Percentiles rank a stretch among this genome's conserved stretches.
phyloP scores from a whole-genome alignment of 2,888 invertebrate genomes.

The Reticulitermes lucifugus region DNA sequence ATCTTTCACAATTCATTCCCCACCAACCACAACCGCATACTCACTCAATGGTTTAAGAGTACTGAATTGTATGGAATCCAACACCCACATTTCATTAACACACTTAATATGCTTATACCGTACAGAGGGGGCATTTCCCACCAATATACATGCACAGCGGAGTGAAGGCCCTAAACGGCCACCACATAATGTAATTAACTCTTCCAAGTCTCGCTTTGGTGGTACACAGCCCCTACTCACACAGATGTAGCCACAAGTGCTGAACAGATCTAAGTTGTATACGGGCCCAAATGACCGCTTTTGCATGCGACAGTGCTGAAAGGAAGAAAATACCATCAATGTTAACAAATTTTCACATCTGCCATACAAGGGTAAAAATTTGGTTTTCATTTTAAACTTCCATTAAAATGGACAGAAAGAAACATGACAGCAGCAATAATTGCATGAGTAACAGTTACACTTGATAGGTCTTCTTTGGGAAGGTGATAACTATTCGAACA shows the following conservation, averaged over 20 bases:
- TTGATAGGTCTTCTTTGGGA: too few relatives aligned
- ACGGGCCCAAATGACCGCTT: slow-evolving; percentile 69
- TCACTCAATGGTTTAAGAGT: background rate
- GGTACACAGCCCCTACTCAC: slow-evolving; percentile 67
- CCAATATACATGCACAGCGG: slow-evolving; percentile 67
- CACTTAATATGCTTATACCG: background rate
- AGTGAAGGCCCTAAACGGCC: slow-evolving; percentile 66
- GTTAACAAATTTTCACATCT: background rate
- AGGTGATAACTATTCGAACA: too few relatives aligned
- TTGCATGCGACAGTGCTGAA: slow-evolving; percentile 68
- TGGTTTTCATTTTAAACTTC: too few relatives aligned
- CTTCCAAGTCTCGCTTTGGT: slow-evolving; percentile 67
- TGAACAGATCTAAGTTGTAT: slow-evolving; percentile 72
- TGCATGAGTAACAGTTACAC: too few relatives aligned
- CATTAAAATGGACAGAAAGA: too few relatives aligned
- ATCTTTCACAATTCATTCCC: background rate
- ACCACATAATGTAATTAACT: slow-evolving; percentile 70
- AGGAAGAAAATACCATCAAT: slow-evolving; percentile 34
- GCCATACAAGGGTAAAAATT: background rate
- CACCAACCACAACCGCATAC: background rate
- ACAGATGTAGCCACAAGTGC: slow-evolving; percentile 69
- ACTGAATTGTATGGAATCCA: background rate
- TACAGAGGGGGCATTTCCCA: slow-evolving; percentile 64
- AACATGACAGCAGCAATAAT: too few relatives aligned
- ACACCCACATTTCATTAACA: slow-evolving; percentile 17